phyloP scores from a whole-genome alignment of 2,113 vertebrate species.

The Leucopsar rothschildi region DNA sequence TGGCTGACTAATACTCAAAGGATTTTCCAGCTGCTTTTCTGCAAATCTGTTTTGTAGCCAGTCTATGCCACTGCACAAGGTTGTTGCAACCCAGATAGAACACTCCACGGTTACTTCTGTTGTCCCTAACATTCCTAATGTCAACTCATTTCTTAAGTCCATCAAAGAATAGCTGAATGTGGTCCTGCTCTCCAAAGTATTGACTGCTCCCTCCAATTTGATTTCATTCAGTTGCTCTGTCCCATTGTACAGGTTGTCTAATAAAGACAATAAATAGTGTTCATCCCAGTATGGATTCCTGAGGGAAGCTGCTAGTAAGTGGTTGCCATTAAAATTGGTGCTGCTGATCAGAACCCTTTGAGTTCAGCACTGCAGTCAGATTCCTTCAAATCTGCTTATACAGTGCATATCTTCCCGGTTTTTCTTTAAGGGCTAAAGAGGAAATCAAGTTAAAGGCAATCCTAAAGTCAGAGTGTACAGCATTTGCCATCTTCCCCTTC shows the following conservation, averaged over 20 bases:
- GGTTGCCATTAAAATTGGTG: background rate
- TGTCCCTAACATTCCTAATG: background rate
- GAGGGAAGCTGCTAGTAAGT: background rate
- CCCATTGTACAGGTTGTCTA: background rate
- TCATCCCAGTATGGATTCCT: background rate
- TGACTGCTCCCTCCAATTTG: background rate
- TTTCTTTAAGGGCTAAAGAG: background rate
- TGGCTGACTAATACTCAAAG: background rate
- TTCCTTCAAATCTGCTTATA: background rate
- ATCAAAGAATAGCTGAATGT: background rate
- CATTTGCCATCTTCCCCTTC: background rate
- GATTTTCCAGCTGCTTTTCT: background rate
- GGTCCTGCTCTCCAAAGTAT: background rate
- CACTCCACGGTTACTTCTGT: background rate
- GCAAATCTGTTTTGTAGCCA: background rate
- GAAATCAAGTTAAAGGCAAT: background rate
- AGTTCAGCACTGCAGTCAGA: background rate
- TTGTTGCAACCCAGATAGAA: background rate
- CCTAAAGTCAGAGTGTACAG: background rate
- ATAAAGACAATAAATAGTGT: background rate
- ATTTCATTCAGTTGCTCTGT: background rate
- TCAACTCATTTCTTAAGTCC: background rate
- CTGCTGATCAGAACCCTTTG: background rate
- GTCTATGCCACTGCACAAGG: background rate
- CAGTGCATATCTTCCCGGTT: background rate